Conservation (phyloP, 2,113 vertebrate species). For the Nanorana parkeri region DNA sequence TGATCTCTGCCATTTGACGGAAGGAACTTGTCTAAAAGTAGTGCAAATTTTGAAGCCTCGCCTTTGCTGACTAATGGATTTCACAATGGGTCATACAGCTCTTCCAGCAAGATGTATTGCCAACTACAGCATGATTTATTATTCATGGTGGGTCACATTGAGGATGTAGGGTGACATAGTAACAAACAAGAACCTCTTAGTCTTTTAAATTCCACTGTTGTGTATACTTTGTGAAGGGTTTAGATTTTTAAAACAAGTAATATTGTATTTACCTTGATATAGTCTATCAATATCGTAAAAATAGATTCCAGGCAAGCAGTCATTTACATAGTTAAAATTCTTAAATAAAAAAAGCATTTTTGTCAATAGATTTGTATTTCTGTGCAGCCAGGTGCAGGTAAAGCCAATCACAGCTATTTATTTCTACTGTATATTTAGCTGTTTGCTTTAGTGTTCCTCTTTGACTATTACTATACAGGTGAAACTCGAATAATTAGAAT, state of each 20-base stretch:
- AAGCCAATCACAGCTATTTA: too few species aligned
- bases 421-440: too few species aligned
- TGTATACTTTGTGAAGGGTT: neutral
- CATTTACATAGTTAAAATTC: too few species aligned
- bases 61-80: neutral
- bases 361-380: too few species aligned
- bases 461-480: too few species aligned
- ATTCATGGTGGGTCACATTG: neutral
- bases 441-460: too few species aligned
- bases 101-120: neutral
- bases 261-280: too few species aligned
- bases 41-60: neutral
- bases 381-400: too few species aligned
- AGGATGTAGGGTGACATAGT: neutral
- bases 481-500: too few species aligned
- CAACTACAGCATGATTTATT: neutral
- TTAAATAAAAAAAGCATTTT: too few species aligned
- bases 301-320: too few species aligned
- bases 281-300: too few species aligned
- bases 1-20: neutral
- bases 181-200: neutral
- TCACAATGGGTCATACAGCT: neutral
- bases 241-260: neutral
- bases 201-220: neutral
- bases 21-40: neutral